Conservation (phyloP, 2,888 invertebrate genomes). For the Papilio demoleus region DNA sequence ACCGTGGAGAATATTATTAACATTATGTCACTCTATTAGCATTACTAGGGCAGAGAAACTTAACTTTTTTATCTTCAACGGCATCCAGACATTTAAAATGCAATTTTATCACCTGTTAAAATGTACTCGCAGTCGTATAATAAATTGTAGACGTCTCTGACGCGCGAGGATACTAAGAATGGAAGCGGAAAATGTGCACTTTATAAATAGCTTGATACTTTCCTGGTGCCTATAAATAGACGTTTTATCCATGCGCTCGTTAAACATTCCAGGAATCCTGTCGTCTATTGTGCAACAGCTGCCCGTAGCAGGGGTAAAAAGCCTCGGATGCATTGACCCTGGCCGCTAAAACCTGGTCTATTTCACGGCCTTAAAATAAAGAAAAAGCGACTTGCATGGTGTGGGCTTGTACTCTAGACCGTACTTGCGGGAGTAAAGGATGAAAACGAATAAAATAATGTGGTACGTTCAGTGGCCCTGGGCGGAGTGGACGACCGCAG, state of each 20-base stretch:
- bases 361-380: slow-evolving; percentile 77
- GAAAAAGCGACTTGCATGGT: slow-evolving; percentile 69
- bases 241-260: slow-evolving; percentile 57
- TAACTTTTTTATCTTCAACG: neutral
- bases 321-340: slow-evolving; percentile 76
- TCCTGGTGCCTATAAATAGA: slow-evolving; percentile 49
- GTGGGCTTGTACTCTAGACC: slow-evolving; percentile 72
- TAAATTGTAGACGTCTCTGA: neutral
- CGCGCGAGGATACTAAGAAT: neutral
- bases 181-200: slow-evolving; percentile 30
- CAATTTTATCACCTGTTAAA: neutral
- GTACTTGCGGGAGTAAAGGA: slow-evolving; percentile 52
- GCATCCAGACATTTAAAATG: neutral
- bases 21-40: neutral
- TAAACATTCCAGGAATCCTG: slow-evolving; percentile 67
- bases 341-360: slow-evolving; percentile 67
- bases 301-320: slow-evolving; percentile 70
- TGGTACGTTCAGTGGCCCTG: slow-evolving; percentile 71
- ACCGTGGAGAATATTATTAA: no score
- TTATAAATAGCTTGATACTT: slow-evolving; percentile 42
- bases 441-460: slow-evolving; percentile 68
- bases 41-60: neutral
- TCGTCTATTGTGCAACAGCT: slow-evolving; percentile 80
- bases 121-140: neutral
- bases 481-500: slow-evolving; percentile 53